phyloP scores from a whole-genome alignment of 2,113 vertebrate species.

The Sigmodon hispidus region DNA sequence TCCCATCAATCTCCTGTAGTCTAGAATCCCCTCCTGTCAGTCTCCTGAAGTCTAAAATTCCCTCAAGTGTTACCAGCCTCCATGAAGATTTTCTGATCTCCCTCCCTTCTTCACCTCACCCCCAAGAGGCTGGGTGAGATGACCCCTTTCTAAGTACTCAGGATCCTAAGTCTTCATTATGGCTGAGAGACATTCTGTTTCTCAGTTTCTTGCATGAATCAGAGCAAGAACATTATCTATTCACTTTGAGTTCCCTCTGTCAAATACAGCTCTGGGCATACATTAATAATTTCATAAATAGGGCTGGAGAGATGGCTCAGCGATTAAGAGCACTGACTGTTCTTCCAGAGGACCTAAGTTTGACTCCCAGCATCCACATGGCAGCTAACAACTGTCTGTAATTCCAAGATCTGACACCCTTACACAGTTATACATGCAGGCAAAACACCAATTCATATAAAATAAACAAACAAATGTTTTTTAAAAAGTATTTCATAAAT shows the following conservation, averaged over 20 bases:
- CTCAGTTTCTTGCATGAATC: not conserved
- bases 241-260: not conserved
- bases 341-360: too few relatives aligned
- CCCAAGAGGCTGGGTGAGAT: not conserved
- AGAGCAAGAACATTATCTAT: not conserved
- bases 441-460: too few relatives aligned
- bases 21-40: too few relatives aligned
- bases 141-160: not conserved
- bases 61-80: not conserved
- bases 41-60: not conserved
- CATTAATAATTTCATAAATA: too few relatives aligned
- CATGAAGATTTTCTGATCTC: not conserved
- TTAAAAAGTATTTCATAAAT: not conserved
- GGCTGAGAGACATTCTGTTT: not conserved
- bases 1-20: too few relatives aligned
- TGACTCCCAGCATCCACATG: too few relatives aligned
- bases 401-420: too few relatives aligned
- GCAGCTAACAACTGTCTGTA: too few relatives aligned
- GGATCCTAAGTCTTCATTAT: not conserved
- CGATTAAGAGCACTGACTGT: too few relatives aligned
- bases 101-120: not conserved
- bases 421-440: too few relatives aligned
- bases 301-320: too few relatives aligned
- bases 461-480: too few relatives aligned
- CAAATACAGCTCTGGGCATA: not conserved